Evolutionary conservation across 2,797 vertebrate species (phyloP).

Genomic region (Phalloptychus januarius): DNA sequence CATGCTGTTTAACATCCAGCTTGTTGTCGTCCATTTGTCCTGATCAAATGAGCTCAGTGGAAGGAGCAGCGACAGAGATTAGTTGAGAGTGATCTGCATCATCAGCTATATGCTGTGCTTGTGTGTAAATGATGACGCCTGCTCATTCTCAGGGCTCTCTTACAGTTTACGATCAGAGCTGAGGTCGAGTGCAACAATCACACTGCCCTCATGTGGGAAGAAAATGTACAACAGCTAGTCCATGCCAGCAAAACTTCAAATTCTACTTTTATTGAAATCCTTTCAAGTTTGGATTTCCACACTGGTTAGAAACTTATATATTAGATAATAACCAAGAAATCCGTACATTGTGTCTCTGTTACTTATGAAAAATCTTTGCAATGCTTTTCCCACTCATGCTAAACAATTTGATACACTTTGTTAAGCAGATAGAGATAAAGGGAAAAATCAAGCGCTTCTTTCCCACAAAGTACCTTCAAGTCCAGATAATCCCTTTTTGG

Average conservation of each 20-base stretch:
- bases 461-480: background rate
- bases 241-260: conserved; percentile 16
- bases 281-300: background rate
- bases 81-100: conserved; percentile 55
- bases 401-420: background rate
- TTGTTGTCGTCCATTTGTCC: conserved; percentile 43
- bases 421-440: background rate
- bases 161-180: conserved; percentile 29
- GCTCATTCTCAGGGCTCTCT: conserved; percentile 32
- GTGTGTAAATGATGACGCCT: conserved; percentile 29
- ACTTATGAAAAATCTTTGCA: background rate
- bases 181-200: conserved; percentile 36
- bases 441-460: background rate
- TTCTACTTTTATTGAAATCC: background rate
- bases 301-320: background rate
- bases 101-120: conserved; percentile 43
- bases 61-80: conserved; percentile 42
- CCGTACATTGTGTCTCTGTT: background rate
- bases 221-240: conserved; percentile 21
- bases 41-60: conserved; percentile 44
- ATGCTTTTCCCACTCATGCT: background rate
- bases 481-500: conserved; percentile 20
- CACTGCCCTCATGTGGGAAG: conserved; percentile 68
- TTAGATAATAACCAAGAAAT: background rate
- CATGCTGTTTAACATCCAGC: conserved; percentile 33